A percentile compares a stretch with the other conserved stretches of the same genome.
Evolutionary conservation across 1,140 invertebrate species (phyloP).

Genomic region (Whitmania pigra): DNA sequence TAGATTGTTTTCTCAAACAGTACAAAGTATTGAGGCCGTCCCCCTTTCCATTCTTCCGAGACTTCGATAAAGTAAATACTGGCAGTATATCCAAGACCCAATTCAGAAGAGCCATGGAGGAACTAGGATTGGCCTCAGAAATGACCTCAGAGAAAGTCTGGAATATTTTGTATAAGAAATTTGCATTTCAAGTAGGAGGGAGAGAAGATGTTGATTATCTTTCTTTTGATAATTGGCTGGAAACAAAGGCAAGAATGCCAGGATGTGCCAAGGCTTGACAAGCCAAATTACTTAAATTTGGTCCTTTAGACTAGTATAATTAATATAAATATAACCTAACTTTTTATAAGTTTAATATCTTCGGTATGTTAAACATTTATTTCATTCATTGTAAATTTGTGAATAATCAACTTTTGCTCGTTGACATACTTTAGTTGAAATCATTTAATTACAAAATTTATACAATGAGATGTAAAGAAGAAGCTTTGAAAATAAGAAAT

Average conservation of each 20-base stretch:
- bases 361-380: too few relatives aligned
- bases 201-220: conserved; percentile 11
- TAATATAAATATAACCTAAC: too few relatives aligned
- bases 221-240: conserved; percentile 1
- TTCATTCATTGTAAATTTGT: too few relatives aligned
- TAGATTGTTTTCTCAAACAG: neutral
- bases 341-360: too few relatives aligned
- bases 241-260: neutral
- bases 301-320: too few relatives aligned
- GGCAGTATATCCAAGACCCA: conserved; percentile 37
- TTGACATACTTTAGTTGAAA: too few relatives aligned
- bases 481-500: too few relatives aligned
- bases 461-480: too few relatives aligned
- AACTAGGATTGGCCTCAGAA: conserved; percentile 31
- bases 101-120: conserved; percentile 36
- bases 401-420: too few relatives aligned
- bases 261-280: too few relatives aligned
- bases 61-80: conserved; percentile 37
- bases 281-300: too few relatives aligned
- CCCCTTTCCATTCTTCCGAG: neutral
- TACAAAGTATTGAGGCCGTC: conserved; percentile 1
- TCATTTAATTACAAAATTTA: too few relatives aligned
- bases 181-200: neutral
- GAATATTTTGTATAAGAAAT: conserved; percentile 7
- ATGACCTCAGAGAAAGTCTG: neutral